Evolutionary conservation across 2,113 vertebrate genomes (phyloP), one percentile per base, ranked within the genome.

Genomic region (Rhipidura dahli): DNA sequence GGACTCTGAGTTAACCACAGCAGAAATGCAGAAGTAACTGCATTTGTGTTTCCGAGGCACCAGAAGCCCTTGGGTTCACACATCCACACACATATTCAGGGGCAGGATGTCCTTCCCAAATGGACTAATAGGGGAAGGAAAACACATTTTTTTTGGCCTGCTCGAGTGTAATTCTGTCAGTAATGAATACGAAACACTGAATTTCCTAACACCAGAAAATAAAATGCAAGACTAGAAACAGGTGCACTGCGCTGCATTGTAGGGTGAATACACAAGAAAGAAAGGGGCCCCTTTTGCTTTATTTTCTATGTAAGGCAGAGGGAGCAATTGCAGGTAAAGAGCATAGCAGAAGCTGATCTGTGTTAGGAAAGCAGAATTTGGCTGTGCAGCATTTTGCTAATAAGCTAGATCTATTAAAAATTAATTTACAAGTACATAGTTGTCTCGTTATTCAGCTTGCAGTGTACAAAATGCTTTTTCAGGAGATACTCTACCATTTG

Each of bases 61-160:
- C 20, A 27, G 35, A 61, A 66, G 33, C 14, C 63, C 56, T 72
- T 71, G 33, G 27, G 35, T 51, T 78, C 28, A 30, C 33, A 18
- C 8, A 6, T 13, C 3, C 13, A 7, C 1, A 1, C 13, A 7
- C 1, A 1, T 42, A 35, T n/a, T 87, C 16, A 84, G 54, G 9
- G 18, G 15, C 37, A 79, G 30, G 37, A 76, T 88, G 88, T 92
- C 28, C 9, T 85, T 69, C 54, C 39, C n/a, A 57, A 27, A 13
- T 68, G 45, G 39, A 11, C 19, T 69, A 37, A 71, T 18, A 31
- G 6, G 19, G 31, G 51, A 76, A 60, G 27, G 24, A 80, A 83
- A 44, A 22, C 0, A 10, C 19, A 3, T 26, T 44, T 44, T 92
- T 92, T 90, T 40, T 2, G 2, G 24, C 5, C 6, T 51, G 27